Conservation (phyloP, 1,140 invertebrate species). For the Drosophila rufa region DNA sequence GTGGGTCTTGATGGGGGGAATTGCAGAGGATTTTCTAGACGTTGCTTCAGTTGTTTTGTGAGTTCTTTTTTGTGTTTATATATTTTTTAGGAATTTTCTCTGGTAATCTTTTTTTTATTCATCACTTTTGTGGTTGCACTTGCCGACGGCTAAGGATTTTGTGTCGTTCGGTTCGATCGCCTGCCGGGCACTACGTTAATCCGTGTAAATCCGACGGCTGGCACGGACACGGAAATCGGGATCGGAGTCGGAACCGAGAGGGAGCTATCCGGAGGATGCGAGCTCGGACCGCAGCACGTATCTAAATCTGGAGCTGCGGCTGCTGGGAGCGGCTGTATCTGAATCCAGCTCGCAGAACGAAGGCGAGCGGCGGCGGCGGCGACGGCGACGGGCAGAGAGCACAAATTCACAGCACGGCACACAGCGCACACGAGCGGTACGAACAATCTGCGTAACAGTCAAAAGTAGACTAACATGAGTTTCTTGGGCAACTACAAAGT, state of each 20-base stretch:
- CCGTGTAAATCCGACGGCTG: constrained; percentile 29
- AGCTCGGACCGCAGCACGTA: constrained; percentile 18
- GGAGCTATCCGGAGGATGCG: constrained; percentile 43
- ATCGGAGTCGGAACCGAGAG: no score
- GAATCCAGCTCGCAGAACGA: constrained; percentile 40
- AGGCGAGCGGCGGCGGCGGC: constrained; percentile 33
- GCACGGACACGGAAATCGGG: background rate
- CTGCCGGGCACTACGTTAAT: constrained; percentile 27
- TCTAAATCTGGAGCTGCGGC: constrained; percentile 20
- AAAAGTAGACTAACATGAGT: constrained; percentile 85
- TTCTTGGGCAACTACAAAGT: constrained; percentile 85
- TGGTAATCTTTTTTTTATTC: constrained; percentile 4
- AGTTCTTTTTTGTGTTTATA: background rate
- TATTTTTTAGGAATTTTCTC: constrained; percentile 8
- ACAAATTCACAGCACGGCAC: constrained; percentile 48
- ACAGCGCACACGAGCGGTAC: constrained; percentile 62
- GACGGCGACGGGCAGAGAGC: constrained; percentile 35
- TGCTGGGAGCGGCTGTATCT: constrained; percentile 22
- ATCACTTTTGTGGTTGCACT: constrained; percentile 20
- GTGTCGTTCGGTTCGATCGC: constrained; percentile 24
- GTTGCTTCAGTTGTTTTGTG: constrained; percentile 5
- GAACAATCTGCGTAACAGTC: constrained; percentile 85
- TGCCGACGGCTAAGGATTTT: constrained; percentile 38
- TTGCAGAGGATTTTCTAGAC: background rate
- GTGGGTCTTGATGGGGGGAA: background rate